Percentiles rank a stretch among this genome's conserved stretches.
Evolutionary conservation across 2,113 vertebrate genomes (phyloP).

Genomic region (Lutjanus erythropterus): DNA sequence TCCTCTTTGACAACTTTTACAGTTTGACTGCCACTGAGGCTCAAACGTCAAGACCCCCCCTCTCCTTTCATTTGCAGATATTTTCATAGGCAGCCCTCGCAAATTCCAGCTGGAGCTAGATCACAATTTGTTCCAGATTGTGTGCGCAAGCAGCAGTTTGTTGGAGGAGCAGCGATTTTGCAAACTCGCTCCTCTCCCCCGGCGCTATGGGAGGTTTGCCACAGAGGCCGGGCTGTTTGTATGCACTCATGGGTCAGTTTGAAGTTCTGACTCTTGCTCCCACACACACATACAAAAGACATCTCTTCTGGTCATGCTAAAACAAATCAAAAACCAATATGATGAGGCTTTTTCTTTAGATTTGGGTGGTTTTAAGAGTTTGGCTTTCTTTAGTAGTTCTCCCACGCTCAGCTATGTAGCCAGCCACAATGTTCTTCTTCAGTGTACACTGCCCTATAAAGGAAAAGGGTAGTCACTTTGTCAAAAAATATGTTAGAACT

Average conservation of each 20-base stretch:
- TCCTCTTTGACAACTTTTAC: conserved; percentile 24
- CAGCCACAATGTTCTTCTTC: background rate
- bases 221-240: conserved; percentile 62
- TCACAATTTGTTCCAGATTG: conserved; percentile 75
- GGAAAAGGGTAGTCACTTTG: no score
- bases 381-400: background rate
- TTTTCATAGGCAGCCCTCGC: conserved; percentile 53
- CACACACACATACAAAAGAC: conserved; percentile 3
- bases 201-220: conserved; percentile 62
- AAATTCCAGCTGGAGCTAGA: conserved; percentile 56
- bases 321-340: conserved; percentile 41
- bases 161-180: conserved; percentile 57
- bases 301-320: conserved; percentile 34
- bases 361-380: conserved; percentile 22
- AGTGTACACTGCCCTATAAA: no score
- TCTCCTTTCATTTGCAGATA: conserved; percentile 17
- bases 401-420: background rate
- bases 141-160: conserved; percentile 40
- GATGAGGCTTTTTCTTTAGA: conserved; percentile 29
- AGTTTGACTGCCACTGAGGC: background rate
- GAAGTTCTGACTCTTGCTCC: conserved; percentile 37
- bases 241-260: conserved; percentile 55
- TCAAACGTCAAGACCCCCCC: background rate
- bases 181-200: conserved; percentile 46
- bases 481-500: no score